A percentile compares a stretch with the other conserved stretches of the same genome.
Conservation (phyloP, 2,888 invertebrate genomes). For the Xestia ashworthii region DNA sequence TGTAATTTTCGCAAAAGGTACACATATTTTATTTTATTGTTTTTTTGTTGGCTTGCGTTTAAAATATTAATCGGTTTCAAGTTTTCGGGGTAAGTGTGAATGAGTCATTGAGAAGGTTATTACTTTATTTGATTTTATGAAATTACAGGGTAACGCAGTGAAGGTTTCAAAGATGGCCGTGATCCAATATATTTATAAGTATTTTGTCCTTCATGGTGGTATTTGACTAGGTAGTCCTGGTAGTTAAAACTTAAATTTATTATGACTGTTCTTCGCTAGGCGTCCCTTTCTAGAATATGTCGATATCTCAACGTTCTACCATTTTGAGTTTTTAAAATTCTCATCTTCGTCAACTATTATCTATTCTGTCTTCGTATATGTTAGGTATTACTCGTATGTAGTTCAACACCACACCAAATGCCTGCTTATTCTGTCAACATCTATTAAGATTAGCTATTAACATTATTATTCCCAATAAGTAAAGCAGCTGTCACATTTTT, state of each 20-base stretch:
- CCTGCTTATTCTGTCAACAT: not conserved
- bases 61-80: conserved; percentile 26
- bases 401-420: not conserved
- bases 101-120: conserved; percentile 37
- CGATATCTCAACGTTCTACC: not conserved
- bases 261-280: not conserved
- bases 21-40: conserved; percentile 33
- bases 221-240: not conserved
- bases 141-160: too few relatives aligned
- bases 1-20: conserved; percentile 57
- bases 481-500: conserved; percentile 36
- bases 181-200: not conserved
- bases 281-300: not conserved
- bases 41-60: conserved; percentile 27
- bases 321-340: not conserved
- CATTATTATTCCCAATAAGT: not conserved
- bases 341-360: too few relatives aligned
- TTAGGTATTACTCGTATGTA: not conserved
- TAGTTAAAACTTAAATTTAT: not conserved
- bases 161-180: not conserved
- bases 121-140: not conserved
- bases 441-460: not conserved
- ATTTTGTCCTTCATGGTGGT: not conserved
- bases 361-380: too few relatives aligned
- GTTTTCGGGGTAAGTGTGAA: conserved; percentile 20